Conservation (phyloP, 2,888 invertebrate species). For the Drosophila ezoana region DNA sequence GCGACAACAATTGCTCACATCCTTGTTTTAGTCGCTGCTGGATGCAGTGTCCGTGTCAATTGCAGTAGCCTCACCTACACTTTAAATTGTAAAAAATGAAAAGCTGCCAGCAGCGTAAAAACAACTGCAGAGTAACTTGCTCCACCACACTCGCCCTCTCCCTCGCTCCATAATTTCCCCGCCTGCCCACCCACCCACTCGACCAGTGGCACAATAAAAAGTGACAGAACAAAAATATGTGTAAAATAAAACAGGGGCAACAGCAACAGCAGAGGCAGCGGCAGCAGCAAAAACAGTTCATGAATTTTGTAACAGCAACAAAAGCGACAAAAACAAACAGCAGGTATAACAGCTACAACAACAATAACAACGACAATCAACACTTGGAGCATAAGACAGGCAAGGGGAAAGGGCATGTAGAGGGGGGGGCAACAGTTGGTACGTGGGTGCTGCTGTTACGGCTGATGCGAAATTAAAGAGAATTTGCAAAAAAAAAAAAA, state of each 20-base stretch:
- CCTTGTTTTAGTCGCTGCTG: slow-evolving; percentile 29
- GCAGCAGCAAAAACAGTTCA: slow-evolving; percentile 69
- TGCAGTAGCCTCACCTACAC: slow-evolving; percentile 73
- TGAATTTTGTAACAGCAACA: slow-evolving; percentile 74
- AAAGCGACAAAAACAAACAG: slow-evolving; percentile 74
- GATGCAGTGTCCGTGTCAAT: slow-evolving; percentile 73
- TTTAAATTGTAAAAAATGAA: slow-evolving; percentile 73
- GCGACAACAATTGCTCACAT: slow-evolving; percentile 35
- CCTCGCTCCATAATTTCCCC: background rate
- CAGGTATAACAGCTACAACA: slow-evolving; percentile 48
- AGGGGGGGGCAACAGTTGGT: slow-evolving; percentile 5
- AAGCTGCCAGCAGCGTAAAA: slow-evolving; percentile 65
- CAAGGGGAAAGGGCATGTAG: background rate
- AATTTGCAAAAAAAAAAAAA: slow-evolving; percentile 54
- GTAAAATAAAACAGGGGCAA: slow-evolving; percentile 71
- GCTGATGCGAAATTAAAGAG: slow-evolving; percentile 56
- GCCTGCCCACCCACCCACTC: background rate
- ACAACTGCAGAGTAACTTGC: slow-evolving; percentile 44
- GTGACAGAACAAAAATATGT: slow-evolving; percentile 77
- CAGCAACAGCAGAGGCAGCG: slow-evolving; percentile 46
- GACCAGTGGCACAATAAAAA: slow-evolving; percentile 67
- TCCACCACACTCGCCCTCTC: background rate
- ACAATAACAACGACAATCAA: slow-evolving; percentile 52
- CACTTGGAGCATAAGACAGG: slow-evolving; percentile 36
- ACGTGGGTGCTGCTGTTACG: slow-evolving; percentile 40